These are phyloP conservation scores for Latrodectus hesperus DNA, from an alignment of 2,888 invertebrate genomes.

Conservation along the genomic window DNA sequence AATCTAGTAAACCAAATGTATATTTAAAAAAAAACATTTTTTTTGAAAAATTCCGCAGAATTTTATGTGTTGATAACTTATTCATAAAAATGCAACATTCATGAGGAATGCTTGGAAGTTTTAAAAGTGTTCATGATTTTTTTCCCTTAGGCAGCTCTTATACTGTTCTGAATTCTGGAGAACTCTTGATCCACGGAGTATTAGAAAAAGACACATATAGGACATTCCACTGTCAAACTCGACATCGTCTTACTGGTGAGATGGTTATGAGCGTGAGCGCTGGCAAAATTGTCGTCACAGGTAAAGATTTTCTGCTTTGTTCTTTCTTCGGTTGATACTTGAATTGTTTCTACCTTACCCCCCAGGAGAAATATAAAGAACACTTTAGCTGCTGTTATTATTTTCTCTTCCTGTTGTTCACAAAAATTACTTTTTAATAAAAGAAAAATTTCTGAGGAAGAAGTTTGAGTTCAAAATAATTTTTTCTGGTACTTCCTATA, in stretches of 20 bases:
- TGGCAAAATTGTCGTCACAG: conserved; percentile 69
- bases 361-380: conserved; percentile 21
- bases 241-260: conserved; percentile 65
- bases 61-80: no score
- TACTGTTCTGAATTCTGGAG: conserved; percentile 64
- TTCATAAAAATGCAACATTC: no score
- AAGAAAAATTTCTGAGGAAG: no score
- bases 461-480: no score
- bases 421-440: no score
- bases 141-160: conserved; percentile 62
- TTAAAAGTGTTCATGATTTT: background rate
- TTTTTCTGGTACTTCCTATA: no score
- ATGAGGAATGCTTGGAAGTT: background rate
- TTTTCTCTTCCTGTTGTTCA: conserved; percentile 17
- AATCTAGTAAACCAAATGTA: no score
- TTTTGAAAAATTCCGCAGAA: no score
- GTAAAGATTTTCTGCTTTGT: conserved; percentile 21
- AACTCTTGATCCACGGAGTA: conserved; percentile 62
- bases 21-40: no score
- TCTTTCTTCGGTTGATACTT: conserved; percentile 17
- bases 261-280: conserved; percentile 65
- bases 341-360: conserved; percentile 10
- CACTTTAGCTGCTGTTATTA: conserved; percentile 22
- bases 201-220: conserved; percentile 53
- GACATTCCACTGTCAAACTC: conserved; percentile 66